These are phyloP conservation scores for Drosophila greeni DNA, from an alignment of 2,888 invertebrate genomes.

Conservation along the genomic window DNA sequence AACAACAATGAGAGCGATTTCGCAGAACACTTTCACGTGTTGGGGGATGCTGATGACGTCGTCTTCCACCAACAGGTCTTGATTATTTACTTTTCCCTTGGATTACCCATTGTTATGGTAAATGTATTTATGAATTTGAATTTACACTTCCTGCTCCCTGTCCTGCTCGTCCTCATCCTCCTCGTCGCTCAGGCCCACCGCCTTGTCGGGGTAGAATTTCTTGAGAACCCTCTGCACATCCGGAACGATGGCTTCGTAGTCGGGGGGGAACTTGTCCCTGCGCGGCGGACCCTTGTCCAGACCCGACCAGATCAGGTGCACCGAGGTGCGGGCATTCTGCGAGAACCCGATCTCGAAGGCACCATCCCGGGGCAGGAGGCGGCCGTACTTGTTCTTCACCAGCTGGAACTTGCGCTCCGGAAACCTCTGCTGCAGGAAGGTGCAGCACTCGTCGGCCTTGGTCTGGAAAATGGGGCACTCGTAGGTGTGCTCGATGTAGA, in stretches of 20 bases:
- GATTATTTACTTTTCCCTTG: constrained; percentile 9
- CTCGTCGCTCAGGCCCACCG: constrained; percentile 38
- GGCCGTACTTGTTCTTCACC: constrained; percentile 69
- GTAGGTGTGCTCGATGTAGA: constrained; percentile 74
- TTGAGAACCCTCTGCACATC: constrained; percentile 68
- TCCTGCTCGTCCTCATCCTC: constrained; percentile 52
- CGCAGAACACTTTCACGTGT: constrained; percentile 6
- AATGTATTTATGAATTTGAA: constrained; percentile 18
- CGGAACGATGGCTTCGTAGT: constrained; percentile 63
- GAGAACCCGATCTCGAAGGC: constrained; percentile 75
- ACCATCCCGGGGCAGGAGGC: constrained; percentile 64
- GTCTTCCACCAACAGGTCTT: constrained; percentile 20
- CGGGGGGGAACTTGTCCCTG: constrained; percentile 74
- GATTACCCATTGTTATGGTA: constrained; percentile 28
- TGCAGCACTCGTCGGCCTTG: constrained; percentile 71
- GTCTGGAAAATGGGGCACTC: constrained; percentile 76
- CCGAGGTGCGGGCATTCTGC: constrained; percentile 75
- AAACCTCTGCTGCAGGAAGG: constrained; percentile 60
- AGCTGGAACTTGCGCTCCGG: constrained; percentile 72
- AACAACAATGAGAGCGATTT: constrained; percentile 37
- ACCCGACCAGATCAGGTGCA: constrained; percentile 69
- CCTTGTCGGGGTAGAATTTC: constrained; percentile 73
- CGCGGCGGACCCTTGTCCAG: constrained; percentile 75
- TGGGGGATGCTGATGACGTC: constrained; percentile 18
- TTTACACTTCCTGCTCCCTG: constrained; percentile 26